A percentile compares a stretch with the other conserved stretches of the same genome.
Evolutionary conservation across 2,888 invertebrate genomes (phyloP).

Genomic region (Drosophila nr. perissopoda): DNA sequence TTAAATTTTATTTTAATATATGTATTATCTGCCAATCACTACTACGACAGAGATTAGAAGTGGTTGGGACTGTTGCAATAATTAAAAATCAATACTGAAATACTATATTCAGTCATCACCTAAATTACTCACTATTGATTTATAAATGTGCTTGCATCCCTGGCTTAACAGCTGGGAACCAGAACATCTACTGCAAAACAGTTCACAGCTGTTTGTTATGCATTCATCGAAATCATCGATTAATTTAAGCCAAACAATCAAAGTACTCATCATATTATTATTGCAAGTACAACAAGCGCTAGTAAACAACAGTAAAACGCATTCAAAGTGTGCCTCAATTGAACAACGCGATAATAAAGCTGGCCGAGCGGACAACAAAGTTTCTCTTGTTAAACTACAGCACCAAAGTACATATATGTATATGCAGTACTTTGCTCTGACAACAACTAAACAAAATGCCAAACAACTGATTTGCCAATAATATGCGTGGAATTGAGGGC

Average conservation of each 20-base stretch:
- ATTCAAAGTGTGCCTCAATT: conserved; percentile 13
- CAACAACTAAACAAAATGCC: conserved; percentile 36
- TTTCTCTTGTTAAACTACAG: conserved; percentile 14
- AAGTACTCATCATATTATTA: conserved; percentile 33
- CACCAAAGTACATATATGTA: background rate
- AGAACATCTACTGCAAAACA: conserved; percentile 2
- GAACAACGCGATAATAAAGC: background rate
- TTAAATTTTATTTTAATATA: background rate
- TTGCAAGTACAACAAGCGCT: conserved; percentile 27
- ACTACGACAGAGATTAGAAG: background rate
- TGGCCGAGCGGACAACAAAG: conserved; percentile 2
- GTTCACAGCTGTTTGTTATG: conserved; percentile 37
- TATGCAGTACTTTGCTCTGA: conserved; percentile 20
- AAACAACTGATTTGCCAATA: conserved; percentile 47
- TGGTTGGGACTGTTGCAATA: background rate
- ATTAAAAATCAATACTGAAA: background rate
- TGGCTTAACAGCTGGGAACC: conserved; percentile 28
- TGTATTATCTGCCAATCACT: background rate
- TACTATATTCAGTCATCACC: background rate
- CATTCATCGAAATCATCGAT: conserved; percentile 23
- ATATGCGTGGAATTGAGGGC: conserved; percentile 91
- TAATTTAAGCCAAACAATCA: conserved; percentile 26
- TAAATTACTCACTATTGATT: background rate
- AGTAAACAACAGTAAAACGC: conserved; percentile 24
- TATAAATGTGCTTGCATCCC: conserved; percentile 4